Conservation (phyloP, 2,113 vertebrate genomes). For the Syngnathoides biaculeatus region DNA sequence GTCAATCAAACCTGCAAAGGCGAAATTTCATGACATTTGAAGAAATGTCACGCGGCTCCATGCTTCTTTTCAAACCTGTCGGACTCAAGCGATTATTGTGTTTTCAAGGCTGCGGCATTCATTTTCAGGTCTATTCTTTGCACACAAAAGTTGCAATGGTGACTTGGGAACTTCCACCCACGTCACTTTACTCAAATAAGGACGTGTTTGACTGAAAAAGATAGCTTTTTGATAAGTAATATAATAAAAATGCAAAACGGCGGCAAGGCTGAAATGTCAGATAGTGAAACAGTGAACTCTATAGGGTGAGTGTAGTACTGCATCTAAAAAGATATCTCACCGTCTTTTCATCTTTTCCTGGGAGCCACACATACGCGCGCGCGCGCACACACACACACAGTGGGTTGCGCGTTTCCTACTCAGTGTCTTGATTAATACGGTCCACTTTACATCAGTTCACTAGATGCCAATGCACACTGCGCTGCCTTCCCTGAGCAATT, state of each 20-base stretch:
- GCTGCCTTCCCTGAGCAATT: conserved; percentile 73
- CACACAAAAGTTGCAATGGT: conserved; percentile 19
- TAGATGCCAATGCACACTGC: conserved; percentile 65
- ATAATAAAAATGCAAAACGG: conserved; percentile 69
- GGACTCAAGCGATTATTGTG: conserved; percentile 26
- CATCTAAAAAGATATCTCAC: conserved; percentile 8
- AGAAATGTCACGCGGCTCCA: conserved; percentile 29
- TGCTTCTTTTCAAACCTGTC: conserved; percentile 8
- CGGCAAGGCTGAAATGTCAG: conserved; percentile 18
- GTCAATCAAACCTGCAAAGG: conserved; percentile 29
- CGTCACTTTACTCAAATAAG: conserved; percentile 43
- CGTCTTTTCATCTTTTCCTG: conserved; percentile 9
- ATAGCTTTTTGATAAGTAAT: conserved; percentile 70
- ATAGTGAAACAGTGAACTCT: conserved; percentile 71
- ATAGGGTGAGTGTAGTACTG: conserved; percentile 52
- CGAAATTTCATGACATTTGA: conserved; percentile 58
- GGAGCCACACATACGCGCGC: neutral
- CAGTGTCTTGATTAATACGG: conserved; percentile 72
- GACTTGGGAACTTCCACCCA: conserved; percentile 25
- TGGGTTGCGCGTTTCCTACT: conserved; percentile 36
- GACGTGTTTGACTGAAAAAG: conserved; percentile 51
- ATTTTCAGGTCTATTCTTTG: conserved; percentile 33
- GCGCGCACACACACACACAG: conserved; percentile 2
- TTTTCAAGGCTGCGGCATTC: conserved; percentile 35
- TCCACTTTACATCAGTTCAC: conserved; percentile 67